Percentiles rank a stretch among this genome's conserved stretches.
Conservation (phyloP, 1,140 invertebrate genomes). For the Papilio dardanus region DNA sequence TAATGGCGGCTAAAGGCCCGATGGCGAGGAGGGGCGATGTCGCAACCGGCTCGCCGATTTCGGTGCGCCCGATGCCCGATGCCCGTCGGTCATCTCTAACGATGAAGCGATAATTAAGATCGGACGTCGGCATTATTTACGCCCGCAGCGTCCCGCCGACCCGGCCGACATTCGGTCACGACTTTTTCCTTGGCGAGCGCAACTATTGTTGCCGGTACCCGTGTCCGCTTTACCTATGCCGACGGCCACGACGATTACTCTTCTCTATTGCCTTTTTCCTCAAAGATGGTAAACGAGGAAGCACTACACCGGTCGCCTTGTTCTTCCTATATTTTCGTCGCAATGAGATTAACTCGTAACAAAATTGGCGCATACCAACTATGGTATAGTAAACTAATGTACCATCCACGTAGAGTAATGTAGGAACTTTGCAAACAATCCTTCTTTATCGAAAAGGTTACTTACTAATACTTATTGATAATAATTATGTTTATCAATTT, state of each 20-base stretch:
- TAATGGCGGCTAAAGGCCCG: conserved; percentile 56
- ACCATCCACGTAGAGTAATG: too few relatives aligned
- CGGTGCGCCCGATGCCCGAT: conserved; percentile 68
- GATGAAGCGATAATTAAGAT: conserved; percentile 80
- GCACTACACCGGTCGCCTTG: not conserved
- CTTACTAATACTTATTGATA: too few relatives aligned
- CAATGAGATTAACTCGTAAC: not conserved
- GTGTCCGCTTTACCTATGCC: conserved; percentile 58
- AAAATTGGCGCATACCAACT: not conserved
- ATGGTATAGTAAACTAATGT: too few relatives aligned
- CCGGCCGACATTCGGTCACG: conserved; percentile 71
- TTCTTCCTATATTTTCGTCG: not conserved
- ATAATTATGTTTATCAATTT: too few relatives aligned
- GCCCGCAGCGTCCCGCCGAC: conserved; percentile 73
- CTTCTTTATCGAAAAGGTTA: too few relatives aligned
- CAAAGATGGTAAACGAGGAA: not conserved
- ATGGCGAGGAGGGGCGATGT: conserved; percentile 60
- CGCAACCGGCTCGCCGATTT: conserved; percentile 73
- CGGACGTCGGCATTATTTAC: conserved; percentile 79
- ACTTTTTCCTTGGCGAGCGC: conserved; percentile 76
- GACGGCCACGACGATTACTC: not conserved
- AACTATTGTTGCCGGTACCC: conserved; percentile 73
- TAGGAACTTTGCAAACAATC: too few relatives aligned
- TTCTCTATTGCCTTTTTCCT: not conserved
- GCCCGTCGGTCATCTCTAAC: conserved; percentile 78